Base-by-base conservation (phyloP, 1,140 invertebrate species). In the Parapsyche elsis region DNA sequence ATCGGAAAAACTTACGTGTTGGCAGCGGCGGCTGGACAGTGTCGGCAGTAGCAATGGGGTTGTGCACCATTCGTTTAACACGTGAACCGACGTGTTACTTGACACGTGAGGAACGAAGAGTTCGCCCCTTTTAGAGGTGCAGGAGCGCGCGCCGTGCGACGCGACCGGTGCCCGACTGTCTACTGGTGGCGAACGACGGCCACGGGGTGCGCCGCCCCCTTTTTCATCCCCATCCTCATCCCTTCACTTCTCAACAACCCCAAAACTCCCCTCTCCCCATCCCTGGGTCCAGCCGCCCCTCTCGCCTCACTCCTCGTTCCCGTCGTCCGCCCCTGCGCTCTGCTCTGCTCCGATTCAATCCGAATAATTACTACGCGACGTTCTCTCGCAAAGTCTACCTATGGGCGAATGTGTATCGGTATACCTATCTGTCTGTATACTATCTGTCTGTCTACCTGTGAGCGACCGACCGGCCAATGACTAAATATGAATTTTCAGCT, bases 151-250 rank as follows among this genome's bases (percentile, higher is more conserved):
- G 44, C 64, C 81, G 81, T 82, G 67, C 71, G 23, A 46, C 67
- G 61, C 79, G 59, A 76, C 59, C 81, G 79, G 76, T 71, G 81
- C 81, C 81, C 73, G 81, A 78, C 38, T 83, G 81, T 83, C 81
- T 83, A 81, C 81, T 82, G 81, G 74, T 45, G 78, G 61, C 78
- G 79, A 71, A 81, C 77, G 30, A 45, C 71, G 49, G 70, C 49
- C 19, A 30, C 44, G 46, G 73, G 49, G n/a, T 5, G 76, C 16
- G 61, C 57, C 76, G 76, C 71, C 16, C 57, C n/a, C 80, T 16
- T 19, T 46, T 14, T 75, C 44, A 5, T 9, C 59, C 64, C 59
- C 70, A 26, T 46, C 49, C 24, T 24, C 26, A 44, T 7, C 30
- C 59, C n/a, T n/a, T n/a, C n/a, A n/a, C n/a, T n/a, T n/a, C n/a